Evolutionary conservation across 1,140 invertebrate genomes (phyloP), one percentile per base, ranked within the genome.

Genomic region (Drosophila pallidifrons): DNA sequence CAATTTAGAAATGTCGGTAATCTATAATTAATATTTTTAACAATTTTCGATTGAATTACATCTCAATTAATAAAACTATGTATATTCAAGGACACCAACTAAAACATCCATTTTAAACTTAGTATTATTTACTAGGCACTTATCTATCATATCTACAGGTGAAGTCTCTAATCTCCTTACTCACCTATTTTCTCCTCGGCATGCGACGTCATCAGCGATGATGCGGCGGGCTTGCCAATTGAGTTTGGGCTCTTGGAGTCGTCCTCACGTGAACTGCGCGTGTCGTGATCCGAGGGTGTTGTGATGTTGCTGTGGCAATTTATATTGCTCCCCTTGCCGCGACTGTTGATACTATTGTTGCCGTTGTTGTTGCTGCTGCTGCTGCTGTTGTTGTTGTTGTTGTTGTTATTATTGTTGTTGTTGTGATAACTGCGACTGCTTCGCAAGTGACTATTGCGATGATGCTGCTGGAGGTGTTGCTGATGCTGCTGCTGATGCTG

Each of bases 171-270:
- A 25, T 32, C 7, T 32, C 30, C 30, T 25, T 8, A 0, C 79
- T 51, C 45, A 92, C 91, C 91, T 87, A 87, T 80, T 92, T 92
- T 92, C 74, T 92, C 91, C 71, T 92, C 90, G 41, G 72, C 59
- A 3, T 74, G 80, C 63, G 63, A 16, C n/a, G 73, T 63, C 16
- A 67, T 49, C 15, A 60, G 30, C n/a, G 38, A 4, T 15, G 43
- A n/a, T 15, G 63, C 47, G 13, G 67, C 54, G 43, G 77, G 70
- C 57, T 92, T 92, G 10, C 81, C 85, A 49, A 91, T 88, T 46
- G 90, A 92, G 38, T 85, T 68, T 0, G 92, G 92, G 87, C 92
- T 92, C 76, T 92, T 92, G 11, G 92, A 92, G 74, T 92, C 76
- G 58, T 92, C 76, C 87, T 93, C 77, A 55, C 92, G 66, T 0